Conservation (phyloP, 2,113 vertebrate genomes). For the Ictalurus punctatus region DNA sequence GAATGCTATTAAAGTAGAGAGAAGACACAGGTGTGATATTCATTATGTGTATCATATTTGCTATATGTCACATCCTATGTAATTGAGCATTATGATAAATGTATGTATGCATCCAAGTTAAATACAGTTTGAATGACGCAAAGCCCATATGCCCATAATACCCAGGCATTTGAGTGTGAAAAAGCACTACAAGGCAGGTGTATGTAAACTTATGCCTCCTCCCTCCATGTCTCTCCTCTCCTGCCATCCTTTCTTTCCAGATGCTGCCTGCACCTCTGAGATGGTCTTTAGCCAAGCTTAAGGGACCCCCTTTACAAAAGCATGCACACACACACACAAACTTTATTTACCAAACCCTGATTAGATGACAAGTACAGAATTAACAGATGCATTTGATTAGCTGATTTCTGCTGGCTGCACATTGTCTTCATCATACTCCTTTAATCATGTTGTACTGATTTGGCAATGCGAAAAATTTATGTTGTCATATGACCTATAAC, state of each 20-base stretch:
- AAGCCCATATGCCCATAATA: neutral
- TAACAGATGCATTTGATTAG: constrained; percentile 27
- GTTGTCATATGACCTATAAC: neutral
- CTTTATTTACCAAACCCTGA: neutral
- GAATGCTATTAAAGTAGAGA: neutral
- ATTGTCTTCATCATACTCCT: neutral
- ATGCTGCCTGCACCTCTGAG: constrained; percentile 67
- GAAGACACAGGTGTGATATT: neutral
- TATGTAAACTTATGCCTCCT: neutral
- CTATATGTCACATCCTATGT: neutral
- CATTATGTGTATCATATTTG: neutral
- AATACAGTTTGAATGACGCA: constrained; percentile 28
- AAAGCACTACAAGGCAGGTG: neutral
- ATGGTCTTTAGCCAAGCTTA: constrained; percentile 58
- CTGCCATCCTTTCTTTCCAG: constrained; percentile 60
- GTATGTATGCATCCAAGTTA: neutral
- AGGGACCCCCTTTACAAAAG: constrained; percentile 32
- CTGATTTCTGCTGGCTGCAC: neutral
- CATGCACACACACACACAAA: constrained; percentile 40
- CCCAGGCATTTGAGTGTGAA: neutral
- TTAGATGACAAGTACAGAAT: constrained; percentile 17
- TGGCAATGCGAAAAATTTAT: neutral
- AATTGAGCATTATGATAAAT: neutral
- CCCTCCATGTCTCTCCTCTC: neutral
- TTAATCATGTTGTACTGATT: constrained; percentile 3